Percentiles rank a stretch among this genome's conserved stretches.
Evolutionary conservation across 2,113 vertebrate species (phyloP).

Genomic region (Pteronura brasiliensis): DNA sequence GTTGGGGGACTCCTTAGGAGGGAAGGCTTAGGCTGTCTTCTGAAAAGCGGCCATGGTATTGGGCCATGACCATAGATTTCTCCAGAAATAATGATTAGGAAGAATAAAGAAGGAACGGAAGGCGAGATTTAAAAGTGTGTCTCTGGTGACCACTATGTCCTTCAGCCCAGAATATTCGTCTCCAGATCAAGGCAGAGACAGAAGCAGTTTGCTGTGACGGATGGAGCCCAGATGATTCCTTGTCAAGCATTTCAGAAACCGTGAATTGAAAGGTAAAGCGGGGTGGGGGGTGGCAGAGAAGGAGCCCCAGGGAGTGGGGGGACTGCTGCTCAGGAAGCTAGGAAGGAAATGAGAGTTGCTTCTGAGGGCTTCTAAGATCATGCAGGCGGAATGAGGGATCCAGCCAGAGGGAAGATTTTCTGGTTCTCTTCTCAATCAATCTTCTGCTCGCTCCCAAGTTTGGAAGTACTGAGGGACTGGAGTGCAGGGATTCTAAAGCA

Average conservation of each 20-base stretch:
- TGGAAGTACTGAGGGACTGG: not conserved
- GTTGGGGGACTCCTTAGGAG: not conserved
- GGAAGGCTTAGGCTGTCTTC: not conserved
- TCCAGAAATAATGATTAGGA: not conserved
- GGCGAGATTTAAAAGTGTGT: not conserved
- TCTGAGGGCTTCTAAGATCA: not conserved
- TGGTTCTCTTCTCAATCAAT: not conserved
- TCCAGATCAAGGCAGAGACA: not conserved
- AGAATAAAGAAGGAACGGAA: not conserved
- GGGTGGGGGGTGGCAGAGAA: not conserved
- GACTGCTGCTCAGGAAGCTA: not conserved
- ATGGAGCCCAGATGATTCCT: not conserved
- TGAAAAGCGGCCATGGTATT: not conserved
- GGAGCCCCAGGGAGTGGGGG: not conserved
- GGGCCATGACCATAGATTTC: not conserved
- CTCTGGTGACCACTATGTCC: not conserved
- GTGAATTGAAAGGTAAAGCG: not conserved
- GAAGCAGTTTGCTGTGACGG: not conserved
- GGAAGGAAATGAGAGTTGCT: not conserved
- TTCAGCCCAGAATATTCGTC: not conserved
- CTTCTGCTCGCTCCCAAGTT: not conserved
- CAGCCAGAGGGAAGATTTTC: not conserved
- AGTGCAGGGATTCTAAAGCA: not conserved
- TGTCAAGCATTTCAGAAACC: not conserved
- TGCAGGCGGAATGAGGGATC: not conserved